A percentile compares a stretch with the other conserved stretches of the same genome.
These are phyloP conservation scores for Rhynchomys soricoides DNA, from an alignment of 2,113 vertebrate genomes.

Conservation along the genomic window DNA sequence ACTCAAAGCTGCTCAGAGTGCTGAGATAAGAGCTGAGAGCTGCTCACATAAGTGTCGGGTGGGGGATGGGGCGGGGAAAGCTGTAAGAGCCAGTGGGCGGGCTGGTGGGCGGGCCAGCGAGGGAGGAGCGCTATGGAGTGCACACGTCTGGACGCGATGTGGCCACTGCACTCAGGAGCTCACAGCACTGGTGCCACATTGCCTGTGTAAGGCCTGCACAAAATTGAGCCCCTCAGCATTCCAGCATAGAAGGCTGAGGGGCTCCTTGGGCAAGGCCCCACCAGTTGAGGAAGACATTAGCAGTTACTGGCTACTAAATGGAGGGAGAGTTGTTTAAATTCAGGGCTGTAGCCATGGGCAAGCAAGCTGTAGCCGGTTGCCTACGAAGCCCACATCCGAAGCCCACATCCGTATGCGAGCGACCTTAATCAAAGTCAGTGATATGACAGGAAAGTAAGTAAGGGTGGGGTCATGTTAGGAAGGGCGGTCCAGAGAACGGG, in stretches of 20 bases:
- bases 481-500: too few species aligned
- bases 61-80: not conserved
- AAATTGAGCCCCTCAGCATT: accelerated
- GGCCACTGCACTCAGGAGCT: not conserved
- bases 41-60: not conserved
- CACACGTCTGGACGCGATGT: not conserved
- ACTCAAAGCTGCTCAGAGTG: not conserved
- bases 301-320: not conserved
- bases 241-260: not conserved
- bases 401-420: not conserved
- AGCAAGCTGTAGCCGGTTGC: too few species aligned
- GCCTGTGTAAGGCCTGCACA: not conserved
- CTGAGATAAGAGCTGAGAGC: not conserved
- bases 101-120: too few species aligned
- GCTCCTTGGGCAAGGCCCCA: not conserved
- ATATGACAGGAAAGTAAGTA: not conserved
- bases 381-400: too few species aligned
- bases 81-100: not conserved
- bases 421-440: not conserved
- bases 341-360: not conserved
- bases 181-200: too few species aligned
- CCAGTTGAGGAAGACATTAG: not conserved
- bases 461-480: not conserved
- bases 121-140: not conserved
- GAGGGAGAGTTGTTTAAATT: not conserved